Base-by-base conservation (phyloP, 2,797 vertebrate species). In the Anniella stebbinsi region DNA sequence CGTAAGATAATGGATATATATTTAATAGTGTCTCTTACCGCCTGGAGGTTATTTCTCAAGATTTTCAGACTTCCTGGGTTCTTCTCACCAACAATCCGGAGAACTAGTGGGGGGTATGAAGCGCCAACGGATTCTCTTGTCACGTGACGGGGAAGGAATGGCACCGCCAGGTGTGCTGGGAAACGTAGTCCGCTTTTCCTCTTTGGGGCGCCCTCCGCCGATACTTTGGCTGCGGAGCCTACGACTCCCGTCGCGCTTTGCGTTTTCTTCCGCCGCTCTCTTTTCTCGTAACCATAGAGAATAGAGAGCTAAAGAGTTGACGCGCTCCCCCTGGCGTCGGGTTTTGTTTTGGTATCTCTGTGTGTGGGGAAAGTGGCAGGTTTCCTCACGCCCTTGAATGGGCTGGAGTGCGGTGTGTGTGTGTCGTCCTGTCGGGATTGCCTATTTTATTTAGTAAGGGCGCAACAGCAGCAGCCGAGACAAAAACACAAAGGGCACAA, bases 171-270 rank as follows among this genome's bases (percentile, higher is more conserved):
- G 51, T 18, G 23, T 48, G 38, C 78, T 36, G 87, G 91, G 87
- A 89, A 77, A 15, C 33, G 87, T 54, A 76, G 91, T 78, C 38
- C 4, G 6, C 3, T 15, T 67, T 6, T 7, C 1, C 10, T 17
- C 15, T 11, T 38, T 9, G 0, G 2, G 7, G 8, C 41, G 1
- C 0, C 1, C 11, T 10, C 17, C 28, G 1, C 12, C 28, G 3
- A 9, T 2, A 4, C 36, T 38, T 23, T 6, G 10, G 3, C 8
- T 4, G 15, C 57, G 5, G 28, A 54, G 1, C 17, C 45, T 67
- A 0, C 21, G 15, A 57, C 11, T 87, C 87, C 87, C 84, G 18
- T 70, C 36, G n/a, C 21, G n/a, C 17, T 10, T 80, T 25, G 82
- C 51, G 75, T 17, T 80, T 21, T 9, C 10, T n/a, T 1, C 9